These are phyloP conservation scores for Rhyacophila brunnea DNA, from an alignment of 1,140 invertebrate species.

Conservation along the genomic window DNA sequence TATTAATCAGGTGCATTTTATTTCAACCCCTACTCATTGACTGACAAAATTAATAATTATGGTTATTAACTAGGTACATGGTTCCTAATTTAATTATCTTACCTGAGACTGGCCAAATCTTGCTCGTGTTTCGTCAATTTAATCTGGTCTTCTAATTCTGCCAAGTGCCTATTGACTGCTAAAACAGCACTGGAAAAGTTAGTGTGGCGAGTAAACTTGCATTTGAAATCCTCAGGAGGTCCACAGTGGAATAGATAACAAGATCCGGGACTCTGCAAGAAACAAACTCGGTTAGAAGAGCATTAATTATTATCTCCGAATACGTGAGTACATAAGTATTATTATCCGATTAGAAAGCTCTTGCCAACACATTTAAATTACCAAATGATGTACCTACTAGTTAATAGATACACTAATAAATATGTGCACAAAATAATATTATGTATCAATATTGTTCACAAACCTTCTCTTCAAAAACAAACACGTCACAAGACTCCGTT, in stretches of 20 bases:
- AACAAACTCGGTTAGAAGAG: too few species aligned
- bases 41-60: too few species aligned
- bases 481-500: conserved; percentile 84
- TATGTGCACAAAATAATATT: neutral
- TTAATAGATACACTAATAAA: too few species aligned
- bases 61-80: neutral
- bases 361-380: too few species aligned
- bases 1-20: too few species aligned
- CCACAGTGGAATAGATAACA: conserved; percentile 93
- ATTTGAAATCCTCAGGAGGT: conserved; percentile 82
- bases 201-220: conserved; percentile 85
- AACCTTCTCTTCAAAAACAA: conserved; percentile 91
- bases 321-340: too few species aligned
- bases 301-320: too few species aligned
- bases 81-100: too few species aligned
- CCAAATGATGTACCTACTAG: too few species aligned
- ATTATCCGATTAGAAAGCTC: too few species aligned
- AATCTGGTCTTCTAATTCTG: conserved; percentile 68
- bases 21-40: too few species aligned
- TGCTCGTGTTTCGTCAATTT: conserved; percentile 76
- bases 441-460: conserved; percentile 9
- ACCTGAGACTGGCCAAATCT: conserved; percentile 76
- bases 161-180: conserved; percentile 61
- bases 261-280: conserved; percentile 73
- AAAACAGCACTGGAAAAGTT: conserved; percentile 88